These are phyloP conservation scores for Nudaria mundana DNA, from an alignment of 2,888 invertebrate genomes.

Conservation along the genomic window DNA sequence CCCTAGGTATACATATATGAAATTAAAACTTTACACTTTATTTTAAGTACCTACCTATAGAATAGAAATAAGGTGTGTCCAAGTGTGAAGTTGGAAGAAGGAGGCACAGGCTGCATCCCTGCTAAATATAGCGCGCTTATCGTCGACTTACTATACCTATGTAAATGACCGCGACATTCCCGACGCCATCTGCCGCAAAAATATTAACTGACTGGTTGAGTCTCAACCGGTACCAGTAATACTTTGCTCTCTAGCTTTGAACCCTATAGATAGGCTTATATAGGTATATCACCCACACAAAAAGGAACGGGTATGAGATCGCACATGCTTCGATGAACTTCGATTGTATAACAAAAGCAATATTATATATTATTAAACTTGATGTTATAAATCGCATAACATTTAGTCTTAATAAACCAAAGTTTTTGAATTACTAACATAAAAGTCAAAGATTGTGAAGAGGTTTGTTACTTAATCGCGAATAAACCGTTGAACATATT, in stretches of 20 bases:
- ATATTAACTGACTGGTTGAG: conserved; percentile 61
- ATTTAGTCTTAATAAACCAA: too few relatives aligned
- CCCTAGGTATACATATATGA: too few relatives aligned
- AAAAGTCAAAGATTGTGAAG: too few relatives aligned
- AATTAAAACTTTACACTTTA: too few relatives aligned
- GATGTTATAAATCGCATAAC: too few relatives aligned
- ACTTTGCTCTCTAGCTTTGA: conserved; percentile 53
- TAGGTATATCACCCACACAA: conserved; percentile 57
- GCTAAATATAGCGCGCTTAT: conserved; percentile 79
- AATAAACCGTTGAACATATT: too few relatives aligned
- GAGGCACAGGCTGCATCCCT: conserved; percentile 54
- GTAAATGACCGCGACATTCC: conserved; percentile 77
- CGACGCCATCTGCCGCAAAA: conserved; percentile 71
- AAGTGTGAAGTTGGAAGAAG: conserved; percentile 45
- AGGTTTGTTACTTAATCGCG: too few relatives aligned
- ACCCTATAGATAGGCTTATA: conserved; percentile 64
- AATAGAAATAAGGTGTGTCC: too few relatives aligned
- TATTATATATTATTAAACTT: too few relatives aligned
- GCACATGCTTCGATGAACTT: background rate
- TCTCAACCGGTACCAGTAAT: conserved; percentile 53
- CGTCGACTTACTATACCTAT: conserved; percentile 71
- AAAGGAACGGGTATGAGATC: background rate
- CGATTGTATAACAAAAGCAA: background rate
- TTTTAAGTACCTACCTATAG: too few relatives aligned
- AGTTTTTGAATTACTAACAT: too few relatives aligned